phyloP scores from a whole-genome alignment of 2,113 vertebrate genomes.

The Lichenostomus cassidix region DNA sequence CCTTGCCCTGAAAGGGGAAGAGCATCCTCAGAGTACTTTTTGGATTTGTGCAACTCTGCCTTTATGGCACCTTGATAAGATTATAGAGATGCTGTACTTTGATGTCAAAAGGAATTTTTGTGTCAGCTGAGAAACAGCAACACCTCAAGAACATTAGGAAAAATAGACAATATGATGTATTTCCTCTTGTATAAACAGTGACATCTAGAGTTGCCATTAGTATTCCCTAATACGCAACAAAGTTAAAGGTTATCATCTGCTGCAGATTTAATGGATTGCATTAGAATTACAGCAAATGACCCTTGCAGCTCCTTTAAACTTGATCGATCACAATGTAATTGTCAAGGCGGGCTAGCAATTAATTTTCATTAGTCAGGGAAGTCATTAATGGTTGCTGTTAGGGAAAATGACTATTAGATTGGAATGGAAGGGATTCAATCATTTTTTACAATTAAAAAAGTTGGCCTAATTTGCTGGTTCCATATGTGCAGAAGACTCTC shows the following conservation, averaged over 20 bases:
- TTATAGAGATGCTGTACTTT: not conserved
- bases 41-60: not conserved
- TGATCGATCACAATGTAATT: constrained; percentile 75
- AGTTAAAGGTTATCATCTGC: constrained; percentile 73
- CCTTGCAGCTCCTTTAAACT: constrained; percentile 70
- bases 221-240: constrained; percentile 66
- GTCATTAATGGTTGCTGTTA: constrained; percentile 69
- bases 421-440: constrained; percentile 51
- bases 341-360: constrained; percentile 70
- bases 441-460: constrained; percentile 59
- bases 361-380: constrained; percentile 77
- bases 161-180: constrained; percentile 69
- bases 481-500: not conserved
- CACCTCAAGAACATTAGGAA: not conserved
- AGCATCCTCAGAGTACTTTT: not conserved
- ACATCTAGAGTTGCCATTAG: constrained; percentile 64
- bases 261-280: constrained; percentile 73
- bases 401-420: constrained; percentile 56
- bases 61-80: not conserved
- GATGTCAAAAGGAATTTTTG: not conserved
- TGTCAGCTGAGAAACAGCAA: not conserved
- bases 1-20: not conserved
- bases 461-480: constrained; percentile 31
- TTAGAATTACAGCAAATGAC: constrained; percentile 75
- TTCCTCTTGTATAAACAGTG: constrained; percentile 60